A percentile compares a stretch with the other conserved stretches of the same genome.
These are phyloP conservation scores for Neelides sp. DNA, from an alignment of 1,140 invertebrate genomes.

Conservation along the genomic window DNA sequence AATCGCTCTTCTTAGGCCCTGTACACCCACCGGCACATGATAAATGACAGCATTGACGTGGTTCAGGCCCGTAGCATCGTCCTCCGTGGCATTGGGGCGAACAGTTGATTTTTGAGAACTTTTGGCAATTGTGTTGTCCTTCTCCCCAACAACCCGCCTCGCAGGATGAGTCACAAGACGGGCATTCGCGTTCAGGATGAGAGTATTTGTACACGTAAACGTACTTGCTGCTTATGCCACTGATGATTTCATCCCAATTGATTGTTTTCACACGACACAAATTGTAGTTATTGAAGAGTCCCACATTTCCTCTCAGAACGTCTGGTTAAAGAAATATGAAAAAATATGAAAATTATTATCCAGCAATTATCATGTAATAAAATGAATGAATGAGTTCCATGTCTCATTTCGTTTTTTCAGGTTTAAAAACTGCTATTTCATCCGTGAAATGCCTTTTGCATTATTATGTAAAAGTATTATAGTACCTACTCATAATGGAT, in stretches of 20 bases:
- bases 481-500: no score
- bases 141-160: conserved; percentile 82
- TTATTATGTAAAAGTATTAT: no score
- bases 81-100: conserved; percentile 85
- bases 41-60: conserved; percentile 85
- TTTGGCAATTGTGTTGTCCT: conserved; percentile 82
- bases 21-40: conserved; percentile 93
- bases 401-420: no score
- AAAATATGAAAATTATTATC: no score
- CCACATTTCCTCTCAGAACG: conserved; percentile 76
- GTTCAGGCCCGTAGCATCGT: conserved; percentile 78
- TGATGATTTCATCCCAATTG: conserved; percentile 89
- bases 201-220: conserved; percentile 73
- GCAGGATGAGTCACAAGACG: conserved; percentile 64
- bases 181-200: conserved; percentile 58
- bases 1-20: conserved; percentile 83
- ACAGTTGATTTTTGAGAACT: conserved; percentile 86
- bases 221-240: conserved; percentile 52
- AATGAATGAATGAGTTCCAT: no score
- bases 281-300: conserved; percentile 87
- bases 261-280: conserved; percentile 90
- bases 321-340: no score
- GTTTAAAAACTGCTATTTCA: no score
- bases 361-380: no score
- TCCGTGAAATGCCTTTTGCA: no score